Percentiles rank a stretch among this genome's conserved stretches.
phyloP scores from a whole-genome alignment of 1,140 invertebrate species.

The Theocolax elegans region DNA sequence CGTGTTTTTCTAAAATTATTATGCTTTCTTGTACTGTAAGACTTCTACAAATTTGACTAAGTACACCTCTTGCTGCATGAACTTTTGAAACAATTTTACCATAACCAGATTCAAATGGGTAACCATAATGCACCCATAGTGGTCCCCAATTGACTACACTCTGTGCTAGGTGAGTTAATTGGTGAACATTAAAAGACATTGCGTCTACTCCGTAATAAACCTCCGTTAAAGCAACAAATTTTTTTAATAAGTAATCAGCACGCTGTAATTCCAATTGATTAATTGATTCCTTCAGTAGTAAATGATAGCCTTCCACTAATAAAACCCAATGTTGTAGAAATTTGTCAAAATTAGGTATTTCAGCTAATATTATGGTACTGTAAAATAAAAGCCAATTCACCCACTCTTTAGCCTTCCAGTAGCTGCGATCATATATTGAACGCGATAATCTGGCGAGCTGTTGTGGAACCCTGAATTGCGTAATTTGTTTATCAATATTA shows the following conservation, averaged over 20 bases:
- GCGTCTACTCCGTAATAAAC: background rate
- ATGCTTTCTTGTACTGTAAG: too few relatives aligned
- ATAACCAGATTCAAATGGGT: background rate
- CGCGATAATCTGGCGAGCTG: constrained; percentile 31
- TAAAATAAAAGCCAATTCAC: background rate
- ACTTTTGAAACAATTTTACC: too few relatives aligned
- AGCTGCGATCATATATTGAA: background rate
- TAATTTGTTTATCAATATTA: constrained; percentile 6
- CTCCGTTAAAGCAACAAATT: constrained; percentile 1
- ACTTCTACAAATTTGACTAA: too few relatives aligned
- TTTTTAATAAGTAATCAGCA: background rate
- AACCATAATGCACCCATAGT: constrained; percentile 37
- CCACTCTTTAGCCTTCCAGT: constrained; percentile 6
- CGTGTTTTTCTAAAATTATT: too few relatives aligned
- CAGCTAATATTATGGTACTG: background rate
- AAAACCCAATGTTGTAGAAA: constrained; percentile 22
- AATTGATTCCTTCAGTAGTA: constrained; percentile 4
- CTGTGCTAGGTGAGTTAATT: constrained; percentile 31
- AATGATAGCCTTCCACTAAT: constrained; percentile 22
- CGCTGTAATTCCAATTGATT: background rate
- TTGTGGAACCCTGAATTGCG: constrained; percentile 23
- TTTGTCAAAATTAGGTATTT: background rate
- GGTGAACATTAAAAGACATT: too few relatives aligned
- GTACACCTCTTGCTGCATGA: too few relatives aligned
- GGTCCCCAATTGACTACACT: constrained; percentile 35